Evolutionary conservation across 2,888 invertebrate species (phyloP), one percentile per base, ranked within the genome.

Genomic region (Lycophotia porphyrea): DNA sequence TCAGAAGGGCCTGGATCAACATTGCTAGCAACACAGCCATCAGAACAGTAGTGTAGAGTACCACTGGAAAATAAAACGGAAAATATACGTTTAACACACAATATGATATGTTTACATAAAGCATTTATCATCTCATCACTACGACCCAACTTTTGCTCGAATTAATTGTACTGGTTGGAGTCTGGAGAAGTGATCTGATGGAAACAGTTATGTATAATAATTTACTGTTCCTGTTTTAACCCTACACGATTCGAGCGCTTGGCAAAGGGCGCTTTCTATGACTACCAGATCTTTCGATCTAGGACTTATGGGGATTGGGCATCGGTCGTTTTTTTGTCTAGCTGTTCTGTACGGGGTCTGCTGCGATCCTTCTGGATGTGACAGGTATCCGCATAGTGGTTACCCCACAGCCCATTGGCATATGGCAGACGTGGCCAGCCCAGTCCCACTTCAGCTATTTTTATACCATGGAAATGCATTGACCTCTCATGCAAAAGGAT

Each of bases 11-110:
- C 73, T 96, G 93, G 2, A 93, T 74, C 0, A 95, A 15, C 34
- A 96, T 82, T 9, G 95, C 94, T 21, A 94, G 11, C 0, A 96
- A 76, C 0, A 94, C 90, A 1, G 94, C 94, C 5, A 82, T 87
- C 36, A 96, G 81, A 0, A 95, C 93, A 0, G 92, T 90, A 8
- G 86, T 90, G 88, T 96, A 96, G 0, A 96, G 88, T 3, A 94
- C 84, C 87, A 96, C 96, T 96, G 91, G 21, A 92, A 93, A 82
- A 36, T 9, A 18, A 24, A 27, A 34, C 21, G 21, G 0, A 34
- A 60, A 58, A 8, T 7, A 55, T 27, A 52, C 13, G 11, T n/a
- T n/a, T 52, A 52, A 4, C n/a, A n/a, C 1, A 52, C 4, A 27
- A 27, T 24, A 13, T 21, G 21, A 21, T 47, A 47, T 21, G 11